These are phyloP conservation scores for Trichacis sp. DNA, from an alignment of 2,888 invertebrate species.

Conservation along the genomic window DNA sequence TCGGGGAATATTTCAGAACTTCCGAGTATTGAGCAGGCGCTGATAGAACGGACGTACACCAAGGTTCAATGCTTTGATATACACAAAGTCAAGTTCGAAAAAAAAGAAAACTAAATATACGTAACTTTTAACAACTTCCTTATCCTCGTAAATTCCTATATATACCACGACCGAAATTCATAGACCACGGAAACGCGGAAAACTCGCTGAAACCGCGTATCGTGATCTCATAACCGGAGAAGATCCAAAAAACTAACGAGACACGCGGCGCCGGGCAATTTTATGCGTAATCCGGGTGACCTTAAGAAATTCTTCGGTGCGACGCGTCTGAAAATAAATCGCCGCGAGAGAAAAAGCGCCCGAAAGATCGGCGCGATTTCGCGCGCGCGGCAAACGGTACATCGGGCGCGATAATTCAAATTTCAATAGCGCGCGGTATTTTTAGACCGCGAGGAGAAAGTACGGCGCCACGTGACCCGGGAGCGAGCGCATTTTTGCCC, in stretches of 20 bases:
- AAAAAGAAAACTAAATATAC: no score
- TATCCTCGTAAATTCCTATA: no score
- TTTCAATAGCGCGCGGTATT: background rate
- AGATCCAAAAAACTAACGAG: slow-evolving; percentile 20
- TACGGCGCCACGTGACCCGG: background rate
- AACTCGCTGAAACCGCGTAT: no score
- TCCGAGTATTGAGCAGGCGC: no score
- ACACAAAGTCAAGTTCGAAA: no score
- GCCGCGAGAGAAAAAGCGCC: slow-evolving; percentile 8
- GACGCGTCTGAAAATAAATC: slow-evolving; percentile 28
- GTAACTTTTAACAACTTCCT: no score
- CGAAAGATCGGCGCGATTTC: slow-evolving; percentile 8
- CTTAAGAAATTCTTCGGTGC: slow-evolving; percentile 26
- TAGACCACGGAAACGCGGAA: no score
- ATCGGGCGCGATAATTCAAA: background rate
- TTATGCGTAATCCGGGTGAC: slow-evolving; percentile 30
- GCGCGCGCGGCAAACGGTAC: background rate
- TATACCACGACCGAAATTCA: no score
- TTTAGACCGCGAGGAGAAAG: slow-evolving; percentile 3
- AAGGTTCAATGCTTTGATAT: no score
- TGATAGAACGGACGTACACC: no score
- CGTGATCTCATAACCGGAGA: background rate
- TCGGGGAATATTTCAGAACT: no score
- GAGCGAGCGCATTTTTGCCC: background rate
- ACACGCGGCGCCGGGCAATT: slow-evolving; percentile 17